phyloP scores from a whole-genome alignment of 2,888 invertebrate genomes.

The Protodeltote pygarga region DNA sequence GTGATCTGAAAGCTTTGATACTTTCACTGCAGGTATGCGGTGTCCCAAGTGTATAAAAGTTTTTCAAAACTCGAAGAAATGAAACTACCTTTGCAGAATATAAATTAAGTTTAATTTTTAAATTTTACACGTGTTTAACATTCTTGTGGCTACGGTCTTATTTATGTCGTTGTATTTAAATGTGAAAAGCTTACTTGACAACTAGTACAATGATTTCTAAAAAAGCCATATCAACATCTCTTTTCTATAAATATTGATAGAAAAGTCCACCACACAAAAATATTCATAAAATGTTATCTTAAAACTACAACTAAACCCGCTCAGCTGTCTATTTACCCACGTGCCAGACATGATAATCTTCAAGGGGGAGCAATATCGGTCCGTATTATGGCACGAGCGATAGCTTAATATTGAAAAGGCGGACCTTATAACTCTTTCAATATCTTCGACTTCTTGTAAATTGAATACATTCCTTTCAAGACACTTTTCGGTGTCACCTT shows the following conservation, averaged over 20 bases:
- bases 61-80: constrained; percentile 12
- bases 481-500: constrained; percentile 8
- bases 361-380: constrained; percentile 65
- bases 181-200: not conserved
- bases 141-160: too few relatives aligned
- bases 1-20: constrained; percentile 18
- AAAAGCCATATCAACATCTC: not conserved
- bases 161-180: too few relatives aligned
- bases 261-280: not conserved
- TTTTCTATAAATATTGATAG: not conserved
- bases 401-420: constrained; percentile 62
- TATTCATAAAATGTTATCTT: constrained; percentile 21
- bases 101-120: constrained; percentile 4
- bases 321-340: constrained; percentile 34
- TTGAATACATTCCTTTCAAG: constrained; percentile 9
- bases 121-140: not conserved
- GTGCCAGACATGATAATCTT: constrained; percentile 69
- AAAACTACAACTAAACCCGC: constrained; percentile 12
- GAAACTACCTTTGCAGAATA: constrained; percentile 3
- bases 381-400: constrained; percentile 62
- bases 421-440: constrained; percentile 64
- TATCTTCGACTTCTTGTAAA: constrained; percentile 25
- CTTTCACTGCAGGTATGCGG: constrained; percentile 20
- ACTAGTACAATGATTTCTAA: not conserved
- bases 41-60: constrained; percentile 20